Conservation (phyloP, 2,888 invertebrate genomes). For the Salpingus planirostris region DNA sequence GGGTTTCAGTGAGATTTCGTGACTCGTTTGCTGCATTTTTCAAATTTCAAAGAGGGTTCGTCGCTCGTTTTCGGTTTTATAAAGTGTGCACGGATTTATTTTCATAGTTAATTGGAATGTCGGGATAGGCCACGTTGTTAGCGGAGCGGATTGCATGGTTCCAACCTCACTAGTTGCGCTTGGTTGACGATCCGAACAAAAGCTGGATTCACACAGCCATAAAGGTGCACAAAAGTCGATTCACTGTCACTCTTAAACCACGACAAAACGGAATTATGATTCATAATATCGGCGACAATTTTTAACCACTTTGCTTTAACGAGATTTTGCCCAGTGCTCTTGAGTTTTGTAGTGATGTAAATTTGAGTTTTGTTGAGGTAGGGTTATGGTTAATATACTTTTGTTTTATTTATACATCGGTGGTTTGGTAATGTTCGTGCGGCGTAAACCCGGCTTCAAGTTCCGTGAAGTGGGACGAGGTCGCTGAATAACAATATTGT, state of each 20-base stretch:
- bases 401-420: too few relatives aligned
- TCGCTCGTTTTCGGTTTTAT: too few relatives aligned
- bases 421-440: conserved; percentile 20
- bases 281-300: too few relatives aligned
- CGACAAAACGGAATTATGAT: background rate
- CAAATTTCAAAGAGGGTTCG: too few relatives aligned
- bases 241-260: conserved; percentile 7
- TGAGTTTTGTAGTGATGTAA: too few relatives aligned
- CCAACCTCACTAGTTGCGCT: conserved; percentile 32
- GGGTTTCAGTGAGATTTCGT: too few relatives aligned
- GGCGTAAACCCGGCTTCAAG: conserved; percentile 34
- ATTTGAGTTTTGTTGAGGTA: too few relatives aligned
- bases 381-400: too few relatives aligned
- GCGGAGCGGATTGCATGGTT: conserved; percentile 25
- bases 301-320: too few relatives aligned
- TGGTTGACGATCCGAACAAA: conserved; percentile 31
- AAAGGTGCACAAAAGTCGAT: conserved; percentile 7
- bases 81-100: too few relatives aligned
- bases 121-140: conserved; percentile 27
- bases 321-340: too few relatives aligned
- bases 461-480: conserved; percentile 43
- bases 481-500: conserved; percentile 37
- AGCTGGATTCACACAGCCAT: conserved; percentile 25
- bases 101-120: conserved; percentile 23
- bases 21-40: too few relatives aligned